Conservation (phyloP, 2,113 vertebrate species). For the Boleophthalmus pectinirostris region DNA sequence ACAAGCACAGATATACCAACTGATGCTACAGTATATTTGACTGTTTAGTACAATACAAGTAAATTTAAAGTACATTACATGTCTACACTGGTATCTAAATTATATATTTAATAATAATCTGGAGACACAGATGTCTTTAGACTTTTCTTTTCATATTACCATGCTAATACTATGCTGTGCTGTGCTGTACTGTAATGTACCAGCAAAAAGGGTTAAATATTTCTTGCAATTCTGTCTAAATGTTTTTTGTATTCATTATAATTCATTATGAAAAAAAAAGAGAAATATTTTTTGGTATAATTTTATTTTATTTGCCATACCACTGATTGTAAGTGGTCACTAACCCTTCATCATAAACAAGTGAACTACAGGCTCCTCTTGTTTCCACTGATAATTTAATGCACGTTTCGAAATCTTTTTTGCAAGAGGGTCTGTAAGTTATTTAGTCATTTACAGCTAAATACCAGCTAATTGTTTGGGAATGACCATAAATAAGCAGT, state of each 20-base stretch:
- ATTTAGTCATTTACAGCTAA: constrained; percentile 11
- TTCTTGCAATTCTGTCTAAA: background rate
- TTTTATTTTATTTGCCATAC: background rate
- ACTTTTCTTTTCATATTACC: too few species aligned
- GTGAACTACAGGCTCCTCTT: background rate
- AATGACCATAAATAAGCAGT: constrained; percentile 8
- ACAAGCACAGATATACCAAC: too few species aligned
- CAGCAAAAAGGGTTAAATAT: too few species aligned
- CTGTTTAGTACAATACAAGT: too few species aligned
- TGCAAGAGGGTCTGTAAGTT: background rate
- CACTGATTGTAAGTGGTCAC: background rate
- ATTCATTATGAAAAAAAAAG: too few species aligned
- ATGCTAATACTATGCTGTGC: background rate
- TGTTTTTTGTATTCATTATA: too few species aligned
- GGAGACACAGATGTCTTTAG: too few species aligned
- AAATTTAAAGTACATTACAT: too few species aligned
- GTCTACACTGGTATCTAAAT: too few species aligned
- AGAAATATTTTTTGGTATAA: background rate
- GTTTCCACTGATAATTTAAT: constrained; percentile 5
- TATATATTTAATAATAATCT: too few species aligned
- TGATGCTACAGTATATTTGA: too few species aligned
- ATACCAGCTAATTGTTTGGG: constrained; percentile 11
- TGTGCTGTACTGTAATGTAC: background rate
- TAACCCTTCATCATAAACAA: background rate
- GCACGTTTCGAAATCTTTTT: background rate